Evolutionary conservation across 2,888 invertebrate genomes (phyloP).

Genomic region (Corbicula japonica): DNA sequence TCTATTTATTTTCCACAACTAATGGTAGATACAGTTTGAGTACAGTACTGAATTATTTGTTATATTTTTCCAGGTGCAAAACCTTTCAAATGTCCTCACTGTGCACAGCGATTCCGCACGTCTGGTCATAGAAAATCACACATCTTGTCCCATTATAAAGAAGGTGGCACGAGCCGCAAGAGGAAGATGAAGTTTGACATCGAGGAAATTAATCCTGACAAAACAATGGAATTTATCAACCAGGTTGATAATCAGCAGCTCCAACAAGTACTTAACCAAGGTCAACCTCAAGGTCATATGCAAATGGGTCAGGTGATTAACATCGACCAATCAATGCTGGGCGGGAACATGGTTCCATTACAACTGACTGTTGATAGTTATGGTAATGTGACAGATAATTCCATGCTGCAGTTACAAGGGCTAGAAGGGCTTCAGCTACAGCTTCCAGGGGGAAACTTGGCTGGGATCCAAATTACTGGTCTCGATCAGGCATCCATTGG

Average conservation of each 20-base stretch:
- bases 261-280: slow-evolving; percentile 49
- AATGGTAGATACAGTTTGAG: too few species aligned
- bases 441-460: slow-evolving; percentile 80
- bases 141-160: slow-evolving; percentile 88
- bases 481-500: slow-evolving; percentile 85
- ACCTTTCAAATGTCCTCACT: slow-evolving; percentile 95
- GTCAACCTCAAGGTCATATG: slow-evolving; percentile 47
- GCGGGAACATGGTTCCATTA: slow-evolving; percentile 76
- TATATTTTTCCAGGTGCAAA: too few species aligned
- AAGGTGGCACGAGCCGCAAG: slow-evolving; percentile 57
- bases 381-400: slow-evolving; percentile 71
- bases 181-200: slow-evolving; percentile 46
- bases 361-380: slow-evolving; percentile 77
- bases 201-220: slow-evolving; percentile 42
- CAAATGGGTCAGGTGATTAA: slow-evolving; percentile 74
- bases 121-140: slow-evolving; percentile 90
- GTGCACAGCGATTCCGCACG: slow-evolving; percentile 90
- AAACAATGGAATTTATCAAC: slow-evolving; percentile 56
- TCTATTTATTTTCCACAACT: too few species aligned
- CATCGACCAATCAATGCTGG: slow-evolving; percentile 77
- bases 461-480: slow-evolving; percentile 86
- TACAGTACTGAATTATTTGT: too few species aligned
- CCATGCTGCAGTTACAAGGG: slow-evolving; percentile 75
- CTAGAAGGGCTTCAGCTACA: slow-evolving; percentile 86
- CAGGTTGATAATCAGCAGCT: slow-evolving; percentile 54